These are phyloP conservation scores for Ceratoteleas bidentatus DNA, from an alignment of 1,140 invertebrate genomes.

Conservation along the genomic window DNA sequence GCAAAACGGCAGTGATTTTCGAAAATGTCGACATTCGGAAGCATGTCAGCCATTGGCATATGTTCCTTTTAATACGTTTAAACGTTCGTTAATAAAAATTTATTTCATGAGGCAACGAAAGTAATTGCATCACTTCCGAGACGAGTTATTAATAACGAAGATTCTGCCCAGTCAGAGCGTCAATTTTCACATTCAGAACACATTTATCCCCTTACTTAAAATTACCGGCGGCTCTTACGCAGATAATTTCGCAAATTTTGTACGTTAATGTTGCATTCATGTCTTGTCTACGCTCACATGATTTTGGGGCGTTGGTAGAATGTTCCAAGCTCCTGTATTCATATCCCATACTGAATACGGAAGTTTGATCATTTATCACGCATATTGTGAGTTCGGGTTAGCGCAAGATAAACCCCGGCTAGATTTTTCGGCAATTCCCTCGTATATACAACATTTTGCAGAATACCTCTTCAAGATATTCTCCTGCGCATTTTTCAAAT, in stretches of 20 bases:
- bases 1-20: background rate
- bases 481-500: background rate
- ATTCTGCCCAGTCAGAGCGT: no score
- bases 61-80: no score
- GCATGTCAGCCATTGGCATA: no score
- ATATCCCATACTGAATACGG: constrained; percentile 50
- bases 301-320: constrained; percentile 53
- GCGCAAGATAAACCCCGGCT: constrained; percentile 31
- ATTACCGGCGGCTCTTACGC: constrained; percentile 29
- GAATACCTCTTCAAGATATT: background rate
- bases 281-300: constrained; percentile 59
- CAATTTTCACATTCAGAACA: constrained; percentile 18
- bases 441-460: background rate
- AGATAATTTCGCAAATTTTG: constrained; percentile 53
- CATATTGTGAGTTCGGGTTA: constrained; percentile 31
- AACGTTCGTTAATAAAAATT: no score
- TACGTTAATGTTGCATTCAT: constrained; percentile 61
- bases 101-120: no score
- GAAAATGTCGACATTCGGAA: background rate
- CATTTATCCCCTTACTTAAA: constrained; percentile 30
- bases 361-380: constrained; percentile 60
- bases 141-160: no score
- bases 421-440: constrained; percentile 25
- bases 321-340: constrained; percentile 49
- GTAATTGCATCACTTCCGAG: no score